phyloP scores from a whole-genome alignment of 2,113 vertebrate genomes.

The Cairina moschata region DNA sequence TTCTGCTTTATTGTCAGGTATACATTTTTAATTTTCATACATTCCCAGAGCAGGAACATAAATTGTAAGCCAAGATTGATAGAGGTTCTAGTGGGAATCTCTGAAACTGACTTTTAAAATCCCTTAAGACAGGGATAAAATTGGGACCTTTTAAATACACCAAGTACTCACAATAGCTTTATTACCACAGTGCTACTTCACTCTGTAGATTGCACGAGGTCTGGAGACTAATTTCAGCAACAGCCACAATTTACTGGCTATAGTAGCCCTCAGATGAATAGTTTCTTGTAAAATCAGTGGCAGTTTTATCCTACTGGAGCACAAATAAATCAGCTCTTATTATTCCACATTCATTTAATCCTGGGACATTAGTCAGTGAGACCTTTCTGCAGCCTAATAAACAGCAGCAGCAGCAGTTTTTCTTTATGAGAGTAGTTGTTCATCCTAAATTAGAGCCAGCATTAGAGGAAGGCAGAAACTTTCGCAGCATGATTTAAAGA shows the following conservation, averaged over 20 bases:
- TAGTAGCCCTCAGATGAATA: conserved; percentile 85
- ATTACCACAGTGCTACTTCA: conserved; percentile 72
- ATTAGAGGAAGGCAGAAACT: conserved; percentile 81
- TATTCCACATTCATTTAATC: conserved; percentile 90
- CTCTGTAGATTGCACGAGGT: conserved; percentile 72
- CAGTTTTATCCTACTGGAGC: conserved; percentile 83
- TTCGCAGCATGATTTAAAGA: conserved; percentile 82
- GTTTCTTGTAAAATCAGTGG: conserved; percentile 87
- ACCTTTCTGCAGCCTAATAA: conserved; percentile 88
- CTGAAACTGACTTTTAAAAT: conserved; percentile 62
- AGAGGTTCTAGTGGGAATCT: conserved; percentile 54
- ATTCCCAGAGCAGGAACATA: conserved; percentile 24
- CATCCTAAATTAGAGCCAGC: conserved; percentile 85
- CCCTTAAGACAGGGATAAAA: conserved; percentile 64
- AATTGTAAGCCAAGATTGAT: neutral
- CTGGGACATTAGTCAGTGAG: conserved; percentile 84
- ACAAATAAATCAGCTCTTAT: conserved; percentile 89
- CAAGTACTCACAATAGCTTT: conserved; percentile 78
- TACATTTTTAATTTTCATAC: conserved; percentile 53
- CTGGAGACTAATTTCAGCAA: conserved; percentile 83
- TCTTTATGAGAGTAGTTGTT: conserved; percentile 89
- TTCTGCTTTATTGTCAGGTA: neutral
- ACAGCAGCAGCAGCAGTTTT: conserved; percentile 86
- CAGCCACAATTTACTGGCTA: conserved; percentile 81
- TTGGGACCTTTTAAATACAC: conserved; percentile 72